Percentiles rank a stretch among this genome's conserved stretches.
phyloP scores from a whole-genome alignment of 2,888 invertebrate genomes.

The Sipunculus nudus region DNA sequence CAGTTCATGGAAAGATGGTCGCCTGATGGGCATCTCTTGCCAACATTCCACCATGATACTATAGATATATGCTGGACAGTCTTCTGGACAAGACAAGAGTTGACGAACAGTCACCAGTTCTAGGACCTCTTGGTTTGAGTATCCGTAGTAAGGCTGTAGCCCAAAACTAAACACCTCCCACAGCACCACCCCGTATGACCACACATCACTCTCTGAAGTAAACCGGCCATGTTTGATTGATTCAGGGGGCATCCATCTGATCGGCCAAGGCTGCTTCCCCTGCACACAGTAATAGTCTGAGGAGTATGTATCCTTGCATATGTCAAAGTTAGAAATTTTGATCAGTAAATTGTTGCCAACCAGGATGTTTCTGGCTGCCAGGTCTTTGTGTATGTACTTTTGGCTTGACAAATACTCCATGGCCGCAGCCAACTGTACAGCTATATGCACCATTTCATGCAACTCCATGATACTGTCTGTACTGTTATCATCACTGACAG shows the following conservation, averaged over 20 bases:
- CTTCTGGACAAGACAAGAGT: slow-evolving; percentile 89
- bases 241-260: slow-evolving; percentile 99
- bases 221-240: slow-evolving; percentile 97
- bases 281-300: slow-evolving; percentile 94
- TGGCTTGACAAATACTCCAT: slow-evolving; percentile 75
- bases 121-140: slow-evolving; percentile 96
- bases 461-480: slow-evolving; percentile 65
- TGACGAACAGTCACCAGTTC: slow-evolving; percentile 95
- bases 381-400: slow-evolving; percentile 95
- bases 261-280: slow-evolving; percentile 90
- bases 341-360: slow-evolving; percentile 94
- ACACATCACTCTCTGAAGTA: slow-evolving; percentile 96
- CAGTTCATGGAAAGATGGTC: slow-evolving; percentile 94
- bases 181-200: slow-evolving; percentile 97
- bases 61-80: slow-evolving; percentile 91
- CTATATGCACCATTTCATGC: slow-evolving; percentile 85
- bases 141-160: slow-evolving; percentile 92
- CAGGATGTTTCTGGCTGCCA: slow-evolving; percentile 95
- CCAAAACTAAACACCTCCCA: slow-evolving; percentile 99
- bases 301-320: slow-evolving; percentile 93
- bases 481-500: slow-evolving; percentile 74
- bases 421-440: slow-evolving; percentile 70
- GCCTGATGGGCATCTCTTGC: slow-evolving; percentile 89
- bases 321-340: slow-evolving; percentile 97
- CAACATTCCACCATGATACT: slow-evolving; percentile 98